Evolutionary conservation across 1,140 invertebrate species (phyloP).

Genomic region (Melanaphis sacchari): DNA sequence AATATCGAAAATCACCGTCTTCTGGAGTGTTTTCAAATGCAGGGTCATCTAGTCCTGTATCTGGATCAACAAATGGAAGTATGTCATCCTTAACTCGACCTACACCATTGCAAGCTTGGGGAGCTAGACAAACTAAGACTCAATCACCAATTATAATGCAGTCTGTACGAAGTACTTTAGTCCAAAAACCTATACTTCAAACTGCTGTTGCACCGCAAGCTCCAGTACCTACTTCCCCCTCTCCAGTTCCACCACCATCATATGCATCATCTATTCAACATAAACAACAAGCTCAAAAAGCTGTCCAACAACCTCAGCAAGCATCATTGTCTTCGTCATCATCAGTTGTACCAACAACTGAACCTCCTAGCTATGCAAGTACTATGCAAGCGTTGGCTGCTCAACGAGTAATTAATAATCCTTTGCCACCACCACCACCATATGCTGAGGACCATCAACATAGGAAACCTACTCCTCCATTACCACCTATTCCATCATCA

Average conservation of each 20-base stretch:
- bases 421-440: constrained; percentile 58
- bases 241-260: constrained; percentile 66
- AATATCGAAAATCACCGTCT: constrained; percentile 78
- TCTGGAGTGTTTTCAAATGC: constrained; percentile 83
- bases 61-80: constrained; percentile 67
- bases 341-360: constrained; percentile 79
- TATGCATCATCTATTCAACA: constrained; percentile 82
- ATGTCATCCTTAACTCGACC: constrained; percentile 72
- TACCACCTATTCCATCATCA: constrained; percentile 65
- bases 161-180: constrained; percentile 92
- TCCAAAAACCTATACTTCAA: constrained; percentile 91
- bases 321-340: constrained; percentile 68
- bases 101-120: constrained; percentile 77
- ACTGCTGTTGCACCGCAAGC: constrained; percentile 89
- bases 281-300: constrained; percentile 68
- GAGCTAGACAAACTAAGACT: constrained; percentile 80
- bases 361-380: constrained; percentile 89
- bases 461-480: constrained; percentile 66
- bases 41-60: constrained; percentile 82
- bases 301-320: constrained; percentile 63
- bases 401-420: constrained; percentile 66
- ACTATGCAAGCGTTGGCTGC: constrained; percentile 85
- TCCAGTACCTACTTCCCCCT: constrained; percentile 74
- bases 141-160: constrained; percentile 96
- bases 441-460: constrained; percentile 62